These are phyloP conservation scores for Anhinga rufa DNA, from an alignment of 2,113 vertebrate species.

Conservation along the genomic window DNA sequence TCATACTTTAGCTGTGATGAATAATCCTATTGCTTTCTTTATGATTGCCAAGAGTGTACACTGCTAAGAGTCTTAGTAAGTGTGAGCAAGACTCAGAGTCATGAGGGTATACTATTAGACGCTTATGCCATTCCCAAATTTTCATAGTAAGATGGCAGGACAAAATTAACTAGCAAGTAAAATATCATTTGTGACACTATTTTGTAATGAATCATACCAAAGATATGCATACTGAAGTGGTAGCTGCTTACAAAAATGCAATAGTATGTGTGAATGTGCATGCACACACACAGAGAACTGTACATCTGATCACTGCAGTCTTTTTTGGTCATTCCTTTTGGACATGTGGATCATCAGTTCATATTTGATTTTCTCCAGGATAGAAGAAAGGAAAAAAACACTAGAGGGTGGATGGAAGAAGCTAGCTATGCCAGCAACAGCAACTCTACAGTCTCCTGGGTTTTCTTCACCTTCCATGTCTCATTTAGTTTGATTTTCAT, in stretches of 20 bases:
- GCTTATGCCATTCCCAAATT: not conserved
- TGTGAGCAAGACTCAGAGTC: not conserved
- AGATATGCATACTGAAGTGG: not conserved
- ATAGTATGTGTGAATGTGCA: fast-evolving
- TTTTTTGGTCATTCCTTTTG: not conserved
- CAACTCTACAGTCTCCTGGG: not conserved
- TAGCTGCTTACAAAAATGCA: not conserved
- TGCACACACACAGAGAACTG: fast-evolving
- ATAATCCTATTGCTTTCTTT: not conserved
- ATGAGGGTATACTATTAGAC: not conserved
- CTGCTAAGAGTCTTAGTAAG: not conserved
- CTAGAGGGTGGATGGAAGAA: not conserved
- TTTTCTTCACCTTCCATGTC: not conserved
- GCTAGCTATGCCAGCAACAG: not conserved
- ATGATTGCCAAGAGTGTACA: not conserved
- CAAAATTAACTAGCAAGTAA: not conserved
- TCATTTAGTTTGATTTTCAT: not conserved
- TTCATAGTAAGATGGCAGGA: not conserved
- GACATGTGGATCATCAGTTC: not conserved
- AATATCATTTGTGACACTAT: not conserved
- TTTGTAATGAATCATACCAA: not conserved
- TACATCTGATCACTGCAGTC: not conserved
- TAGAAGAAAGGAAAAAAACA: not conserved
- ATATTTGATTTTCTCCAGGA: not conserved
- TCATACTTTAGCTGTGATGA: not conserved